Base-by-base conservation (phyloP, 2,888 invertebrate species). In the Eudemis profundana region DNA sequence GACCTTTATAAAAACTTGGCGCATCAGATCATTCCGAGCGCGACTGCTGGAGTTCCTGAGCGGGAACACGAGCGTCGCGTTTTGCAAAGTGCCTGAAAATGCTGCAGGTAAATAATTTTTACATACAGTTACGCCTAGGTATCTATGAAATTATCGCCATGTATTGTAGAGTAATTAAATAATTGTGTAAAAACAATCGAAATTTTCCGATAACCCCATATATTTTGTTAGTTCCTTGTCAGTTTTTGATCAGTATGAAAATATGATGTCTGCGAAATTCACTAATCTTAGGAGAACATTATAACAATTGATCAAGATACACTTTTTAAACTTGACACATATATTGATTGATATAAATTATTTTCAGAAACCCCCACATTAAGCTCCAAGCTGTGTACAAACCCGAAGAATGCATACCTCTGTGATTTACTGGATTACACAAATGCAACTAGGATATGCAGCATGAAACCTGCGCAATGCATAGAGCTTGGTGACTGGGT, bases 1-100 rank as follows among this genome's bases (percentile, higher is more conserved):
- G 78, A 97, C 97, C 69, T 95, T 96, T 85, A 89, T 96, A 73
- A 97, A 96, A 86, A 95, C 96, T 81, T 96, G 96, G 95, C 93
- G 96, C 61, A 93, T 97, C 69, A 94, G 94, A 57, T 94, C 94
- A 23, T 93, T 96, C 69, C 93, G 94, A 77, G 93, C 94, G 75
- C 95, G 95, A 75, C 93, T 97, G 53, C 93, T 93, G 38, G 94
- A 94, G 74, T 93, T 94, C 72, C 79, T 94, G 53, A 90, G 86
- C 59, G 93, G 93, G 57, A 93, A 93, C 64, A 91, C 93, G 5
- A 94, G 94, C 83, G 92, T 94, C 42, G 93, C 93, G 1, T 94
- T 94, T 72, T 94, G 94, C 74, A 93, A 93, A 79, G 90, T 94
- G 53, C 93, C 93, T 68, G 92, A 91, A 78, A 89, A 90, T 81